Base-by-base conservation (phyloP, 2,888 invertebrate genomes). In the Oxystoma pomonae region DNA sequence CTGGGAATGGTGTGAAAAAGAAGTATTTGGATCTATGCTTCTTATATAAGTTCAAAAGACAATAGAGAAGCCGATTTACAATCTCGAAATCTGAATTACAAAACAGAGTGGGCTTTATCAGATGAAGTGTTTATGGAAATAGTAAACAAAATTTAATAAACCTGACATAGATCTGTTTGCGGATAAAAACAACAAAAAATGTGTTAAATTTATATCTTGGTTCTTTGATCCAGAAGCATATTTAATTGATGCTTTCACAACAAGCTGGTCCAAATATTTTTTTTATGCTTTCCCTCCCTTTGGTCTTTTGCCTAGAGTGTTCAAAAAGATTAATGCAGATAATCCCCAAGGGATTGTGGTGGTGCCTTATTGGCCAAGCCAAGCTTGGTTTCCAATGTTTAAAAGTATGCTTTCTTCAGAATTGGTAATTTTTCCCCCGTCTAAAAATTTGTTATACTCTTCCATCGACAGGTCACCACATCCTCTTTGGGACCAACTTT, bases 371-470 rank as follows among this genome's bases (percentile, higher is more conserved):
- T 75, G 69, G 73, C 68, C 68, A 57, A 64, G 66, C 5, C 73
- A 75, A 61, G 69, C 73, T 0, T 75, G 71, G 74, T 73, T 66
- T 58, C 72, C 73, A 3, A n/a, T 73, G 3, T 74, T 72, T 61
- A 20, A 53, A 60, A 60, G 60, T 51, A 19, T 65, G 35, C 20
- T 64, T n/a, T 57, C 59, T 1, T 7, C 16, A 52, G 20, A 68
- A n/a, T 60, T 63, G 12, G 61, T 72, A 20, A 20, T 68, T 17
- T 69, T 74, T 19, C 9, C 62, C 21, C 72, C 72, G 12, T 55
- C 57, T 49, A 57, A 17, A 22, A 61, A 68, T 35, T 57, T 73
- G 18, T 58, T 73, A 20, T 57, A 60, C 19, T 72, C 68, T 19
- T 68, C 69, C n/a, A n/a, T 35, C 70, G 67, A 60, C 63, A 73